A percentile compares a stretch with the other conserved stretches of the same genome.
These are phyloP conservation scores for Steinernema carpocapsae DNA, from an alignment of 2,888 invertebrate species.

Conservation along the genomic window DNA sequence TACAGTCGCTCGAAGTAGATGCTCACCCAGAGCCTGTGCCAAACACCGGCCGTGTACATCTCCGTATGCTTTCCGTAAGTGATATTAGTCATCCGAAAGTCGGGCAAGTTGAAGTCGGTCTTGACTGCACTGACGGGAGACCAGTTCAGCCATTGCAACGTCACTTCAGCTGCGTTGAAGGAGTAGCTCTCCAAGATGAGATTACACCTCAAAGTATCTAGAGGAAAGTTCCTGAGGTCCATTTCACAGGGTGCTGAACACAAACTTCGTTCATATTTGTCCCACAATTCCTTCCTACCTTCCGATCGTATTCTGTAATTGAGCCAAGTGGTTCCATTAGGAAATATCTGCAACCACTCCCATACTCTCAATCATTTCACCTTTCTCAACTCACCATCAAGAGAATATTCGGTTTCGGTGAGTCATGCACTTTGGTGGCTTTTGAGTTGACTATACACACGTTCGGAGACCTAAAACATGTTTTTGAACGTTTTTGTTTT, in stretches of 20 bases:
- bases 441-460: constrained; percentile 68
- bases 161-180: constrained; percentile 67
- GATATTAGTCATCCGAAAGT: constrained; percentile 65
- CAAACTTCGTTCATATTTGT: background rate
- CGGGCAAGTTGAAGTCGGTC: constrained; percentile 65
- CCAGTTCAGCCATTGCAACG: constrained; percentile 65
- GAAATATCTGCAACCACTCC: constrained; percentile 63
- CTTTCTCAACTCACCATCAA: constrained; percentile 51
- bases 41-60: constrained; percentile 67
- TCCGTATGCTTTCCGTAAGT: constrained; percentile 59
- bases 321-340: constrained; percentile 67
- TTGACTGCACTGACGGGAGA: constrained; percentile 63
- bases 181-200: constrained; percentile 65
- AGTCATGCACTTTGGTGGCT: constrained; percentile 64
- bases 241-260: constrained; percentile 58
- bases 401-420: constrained; percentile 67
- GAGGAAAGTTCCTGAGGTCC: constrained; percentile 61
- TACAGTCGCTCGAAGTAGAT: constrained; percentile 66
- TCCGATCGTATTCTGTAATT: constrained; percentile 67
- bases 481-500: background rate
- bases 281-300: constrained; percentile 38
- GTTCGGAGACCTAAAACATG: constrained; percentile 56
- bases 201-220: constrained; percentile 62
- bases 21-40: constrained; percentile 65
- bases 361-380: no score